Percentiles rank a stretch among this genome's conserved stretches.
phyloP scores from a whole-genome alignment of 2,113 vertebrate species.

The Apeltes quadracus region DNA sequence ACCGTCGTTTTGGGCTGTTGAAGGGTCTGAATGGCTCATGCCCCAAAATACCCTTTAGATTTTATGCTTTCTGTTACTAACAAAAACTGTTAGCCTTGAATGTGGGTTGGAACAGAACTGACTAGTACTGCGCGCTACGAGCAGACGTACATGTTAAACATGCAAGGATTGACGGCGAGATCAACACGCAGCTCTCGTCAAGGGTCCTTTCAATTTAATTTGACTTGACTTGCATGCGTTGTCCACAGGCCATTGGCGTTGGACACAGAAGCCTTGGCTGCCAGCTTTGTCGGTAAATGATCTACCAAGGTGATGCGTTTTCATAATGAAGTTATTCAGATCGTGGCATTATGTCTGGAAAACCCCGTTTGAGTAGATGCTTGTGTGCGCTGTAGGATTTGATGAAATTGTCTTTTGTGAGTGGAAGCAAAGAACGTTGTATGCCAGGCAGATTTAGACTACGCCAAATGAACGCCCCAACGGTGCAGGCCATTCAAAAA shows the following conservation, averaged over 20 bases:
- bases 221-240: not conserved
- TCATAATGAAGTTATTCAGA: not conserved
- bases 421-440: not conserved
- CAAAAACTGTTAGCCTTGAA: not conserved
- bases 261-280: not conserved
- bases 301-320: not conserved
- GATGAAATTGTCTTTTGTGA: constrained; percentile 18
- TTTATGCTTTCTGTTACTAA: no score
- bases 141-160: constrained; percentile 3
- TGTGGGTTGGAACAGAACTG: not conserved
- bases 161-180: not conserved
- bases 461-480: constrained; percentile 5
- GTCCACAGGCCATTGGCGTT: not conserved
- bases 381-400: not conserved
- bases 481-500: constrained; percentile 17
- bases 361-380: constrained; percentile 11
- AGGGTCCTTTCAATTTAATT: constrained; percentile 11
- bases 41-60: no score
- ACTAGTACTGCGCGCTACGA: not conserved
- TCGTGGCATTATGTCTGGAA: not conserved
- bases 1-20: no score
- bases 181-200: not conserved
- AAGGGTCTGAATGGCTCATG: no score
- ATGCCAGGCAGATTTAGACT: constrained; percentile 10
- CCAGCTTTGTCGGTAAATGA: not conserved